Base-by-base conservation (phyloP, 2,888 invertebrate species). In the Minunthozetes semirufus region DNA sequence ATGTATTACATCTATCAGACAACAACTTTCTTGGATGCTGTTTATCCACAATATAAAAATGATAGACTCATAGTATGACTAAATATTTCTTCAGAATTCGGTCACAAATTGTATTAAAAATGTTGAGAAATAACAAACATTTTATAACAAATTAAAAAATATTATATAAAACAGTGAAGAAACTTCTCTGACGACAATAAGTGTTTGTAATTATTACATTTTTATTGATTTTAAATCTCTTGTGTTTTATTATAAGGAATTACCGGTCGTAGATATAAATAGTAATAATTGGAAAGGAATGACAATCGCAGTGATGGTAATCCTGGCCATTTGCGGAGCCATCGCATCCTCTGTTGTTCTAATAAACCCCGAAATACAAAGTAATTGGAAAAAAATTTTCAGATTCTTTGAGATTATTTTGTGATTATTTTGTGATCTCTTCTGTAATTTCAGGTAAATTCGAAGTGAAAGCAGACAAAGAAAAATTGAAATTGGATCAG, bases 241-340 rank as follows among this genome's bases (percentile, higher is more conserved):
- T 53, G 2, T 17, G 19, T 19, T 19, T 53, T 17, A 8, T 11
- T 53, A 11, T 81, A 87, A 94, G 93, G 92, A 97, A 89, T 87
- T 97, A 88, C 96, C 96, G 82, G 94, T 94, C 79, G 89, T 92
- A 80, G 89, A 91, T 83, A 89, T 92, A 78, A 93, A 92, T 83
- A 92, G 96, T 85, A 88, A 96, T 80, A 98, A 98, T 85, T 98
- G 98, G 97, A 89, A 93, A 42, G 98, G 98, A 22, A 97, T 98
- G 82, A 89, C 93, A 80, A 97, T 97, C 81, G 96, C 96, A 1
- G 86, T 96, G 76, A 87, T 97, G 81, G 97, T 98, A 80, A 97
- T 97, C 82, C 88, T 93, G 77, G 89, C 92, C 71, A 94, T 97
- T 48, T 87, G 94, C 81, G 93, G 94, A 33, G 87, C 96, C 80